These are phyloP conservation scores for Pseudonaja textilis DNA, from an alignment of 2,113 vertebrate genomes.

Conservation along the genomic window DNA sequence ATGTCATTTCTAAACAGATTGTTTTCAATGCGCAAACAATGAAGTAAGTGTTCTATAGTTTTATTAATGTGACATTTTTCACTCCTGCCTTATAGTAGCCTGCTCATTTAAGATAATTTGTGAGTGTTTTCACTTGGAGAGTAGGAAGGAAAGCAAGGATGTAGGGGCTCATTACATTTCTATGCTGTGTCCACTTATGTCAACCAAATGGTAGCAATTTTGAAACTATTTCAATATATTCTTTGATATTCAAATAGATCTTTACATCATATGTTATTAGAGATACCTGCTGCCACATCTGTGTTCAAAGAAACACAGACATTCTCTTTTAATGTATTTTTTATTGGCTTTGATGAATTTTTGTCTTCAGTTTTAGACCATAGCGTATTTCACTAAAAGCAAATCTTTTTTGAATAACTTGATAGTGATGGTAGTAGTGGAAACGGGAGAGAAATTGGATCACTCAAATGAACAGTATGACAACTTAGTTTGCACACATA, in stretches of 20 bases:
- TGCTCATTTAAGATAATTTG: conserved; percentile 58
- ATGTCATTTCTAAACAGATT: conserved; percentile 51
- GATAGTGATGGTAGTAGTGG: neutral
- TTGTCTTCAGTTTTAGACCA: conserved; percentile 45
- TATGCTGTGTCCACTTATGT: conserved; percentile 38
- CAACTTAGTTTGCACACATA: conserved; percentile 1
- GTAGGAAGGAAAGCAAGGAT: conserved; percentile 10
- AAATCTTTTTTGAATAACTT: conserved; percentile 48
- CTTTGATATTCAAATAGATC: conserved; percentile 61
- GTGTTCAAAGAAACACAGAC: conserved; percentile 43
- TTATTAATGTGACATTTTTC: conserved; percentile 54
- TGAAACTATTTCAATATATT: conserved; percentile 56
- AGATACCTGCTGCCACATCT: conserved; percentile 61
- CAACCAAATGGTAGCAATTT: conserved; percentile 58
- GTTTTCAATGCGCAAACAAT: conserved; percentile 25
- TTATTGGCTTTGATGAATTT: conserved; percentile 53
- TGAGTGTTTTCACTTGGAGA: conserved; percentile 45
- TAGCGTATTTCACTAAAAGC: conserved; percentile 40
- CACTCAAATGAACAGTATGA: conserved; percentile 46
- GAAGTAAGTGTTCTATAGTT: conserved; percentile 39
- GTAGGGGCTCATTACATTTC: neutral
- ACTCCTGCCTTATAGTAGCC: conserved; percentile 33
- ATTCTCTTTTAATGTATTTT: conserved; percentile 53
- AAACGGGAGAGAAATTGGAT: conserved; percentile 21
- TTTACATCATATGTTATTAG: conserved; percentile 63